Evolutionary conservation across 2,113 vertebrate species (phyloP), one percentile per base, ranked within the genome.

Genomic region (Alaudala cheleensis): DNA sequence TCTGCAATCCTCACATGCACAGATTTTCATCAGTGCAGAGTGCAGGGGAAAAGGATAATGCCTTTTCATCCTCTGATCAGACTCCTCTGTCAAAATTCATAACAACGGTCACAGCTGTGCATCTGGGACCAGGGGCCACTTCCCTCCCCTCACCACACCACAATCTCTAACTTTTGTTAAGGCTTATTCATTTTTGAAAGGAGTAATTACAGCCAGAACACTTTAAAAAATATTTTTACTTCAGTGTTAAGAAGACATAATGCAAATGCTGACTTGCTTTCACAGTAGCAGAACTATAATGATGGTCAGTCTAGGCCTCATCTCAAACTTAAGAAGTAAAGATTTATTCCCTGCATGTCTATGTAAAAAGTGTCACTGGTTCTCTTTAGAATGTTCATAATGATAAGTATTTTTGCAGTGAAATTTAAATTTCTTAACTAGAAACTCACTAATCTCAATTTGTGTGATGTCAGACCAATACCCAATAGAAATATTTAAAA

Each of bases 221-320:
- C 29, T 49, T 78, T 3, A 0, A 1, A 53, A 53, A 80, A 26
- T 58, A 34, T 37, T 76, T 88, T 94, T 89, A 94, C 56, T 93
- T 85, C 70, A 72, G 86, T 81, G 72, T 96, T 84, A 90, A 83
- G n/a, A 67, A 86, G 76, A 61, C 6, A 29, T 60, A 90, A 90
- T 88, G 81, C 33, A 95, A 89, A 91, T 67, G 93, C 84, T 93
- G 66, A 94, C 53, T 70, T 91, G 26, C 42, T 91, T 85, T 86
- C 58, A 82, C 71, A 54, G 39, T 58, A 85, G 81, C 28, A 80
- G 45, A 61, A 69, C 61, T 85, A 72, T 44, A n/a, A n/a, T 26
- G 15, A 81, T 23, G 24, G 14, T 23, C 22, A 47, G 51, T 31
- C 47, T 51, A 86, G 28, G 12, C 33, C 45, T 83, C 37, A 83